Base-by-base conservation (phyloP, 2,113 vertebrate species). In the Puma concolor region DNA sequence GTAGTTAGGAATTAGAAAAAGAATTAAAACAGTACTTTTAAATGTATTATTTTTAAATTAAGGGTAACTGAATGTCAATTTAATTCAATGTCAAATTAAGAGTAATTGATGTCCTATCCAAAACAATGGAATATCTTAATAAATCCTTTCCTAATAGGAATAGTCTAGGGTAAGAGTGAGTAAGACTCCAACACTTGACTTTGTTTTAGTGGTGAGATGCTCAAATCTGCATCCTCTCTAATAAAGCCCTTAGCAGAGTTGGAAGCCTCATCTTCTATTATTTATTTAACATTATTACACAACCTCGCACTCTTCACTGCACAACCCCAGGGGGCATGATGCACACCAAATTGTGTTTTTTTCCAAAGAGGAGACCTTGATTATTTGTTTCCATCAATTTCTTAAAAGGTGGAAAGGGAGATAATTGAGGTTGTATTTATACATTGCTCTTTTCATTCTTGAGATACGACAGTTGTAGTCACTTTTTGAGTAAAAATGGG, bases 1-100 rank as follows among this genome's bases (percentile, higher is more conserved):
- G 84, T 44, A 44, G 44, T 44, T 44, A 44, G 44, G 44, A 44
- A 9, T 44, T 44, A 44, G 44, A 44, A 44, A 95, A 91, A 76
- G 21, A 88, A 90, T 54, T 72, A 85, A 96, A 92, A 74, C 27
- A 95, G 14, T 67, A 29, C 48, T 83, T 95, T 69, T 31, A 93
- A 50, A 66, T 54, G 63, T 84, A 66, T 91, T 92, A 69, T 93
- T 87, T 93, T 87, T 33, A 82, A 81, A 50, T 57, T 44, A 94
- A 91, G 66, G 15, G 1, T 81, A 92, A 74, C 72, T 64, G 31
- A 74, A 81, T 92, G 66, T 41, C 66, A 29, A 25, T 64, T 41
- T 74, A 36, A 92, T 71, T 91, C 88, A 50, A 0, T 92, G 83
- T 87, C 82, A 72, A 9, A 81, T 63, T 72, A 38, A 64, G 89